A percentile compares a stretch with the other conserved stretches of the same genome.
Evolutionary conservation across 2,797 vertebrate genomes (phyloP).

Genomic region (Danio albolineatus): DNA sequence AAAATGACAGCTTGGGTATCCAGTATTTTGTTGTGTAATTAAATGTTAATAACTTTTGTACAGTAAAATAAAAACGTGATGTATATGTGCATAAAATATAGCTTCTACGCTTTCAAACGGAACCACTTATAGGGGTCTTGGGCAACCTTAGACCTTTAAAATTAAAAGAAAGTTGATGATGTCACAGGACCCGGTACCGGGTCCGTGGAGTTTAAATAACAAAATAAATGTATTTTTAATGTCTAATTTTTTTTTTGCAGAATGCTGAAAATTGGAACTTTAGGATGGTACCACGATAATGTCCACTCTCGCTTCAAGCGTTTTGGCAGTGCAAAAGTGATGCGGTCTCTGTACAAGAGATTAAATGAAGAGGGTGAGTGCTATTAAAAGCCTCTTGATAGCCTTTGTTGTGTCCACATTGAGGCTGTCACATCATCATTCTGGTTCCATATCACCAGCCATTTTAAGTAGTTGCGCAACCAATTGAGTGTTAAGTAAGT

Average conservation of each 20-base stretch:
- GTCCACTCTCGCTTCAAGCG: constrained; percentile 90
- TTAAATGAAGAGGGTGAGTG: constrained; percentile 81
- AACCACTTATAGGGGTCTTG: no score
- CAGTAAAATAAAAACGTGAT: no score
- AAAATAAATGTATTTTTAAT: no score
- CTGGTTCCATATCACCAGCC: not conserved
- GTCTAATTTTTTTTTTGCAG: constrained; percentile 71
- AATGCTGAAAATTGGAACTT: constrained; percentile 87
- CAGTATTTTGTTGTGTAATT: no score
- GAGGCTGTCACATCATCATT: constrained; percentile 22
- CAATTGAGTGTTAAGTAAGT: constrained; percentile 14
- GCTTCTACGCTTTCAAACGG: no score
- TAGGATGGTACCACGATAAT: constrained; percentile 92
- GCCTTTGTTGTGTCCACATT: constrained; percentile 26
- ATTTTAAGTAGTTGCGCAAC: constrained; percentile 22
- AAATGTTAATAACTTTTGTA: no score
- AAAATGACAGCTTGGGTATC: no score
- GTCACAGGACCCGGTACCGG: no score
- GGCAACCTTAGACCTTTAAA: no score
- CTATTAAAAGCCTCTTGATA: constrained; percentile 52
- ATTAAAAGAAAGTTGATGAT: no score
- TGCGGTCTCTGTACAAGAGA: constrained; percentile 88
- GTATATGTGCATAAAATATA: no score
- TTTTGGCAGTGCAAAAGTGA: constrained; percentile 94
- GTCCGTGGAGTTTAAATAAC: no score